Evolutionary conservation across 2,888 invertebrate species (phyloP), one percentile per base, ranked within the genome.

Genomic region (Nebria brevicollis): DNA sequence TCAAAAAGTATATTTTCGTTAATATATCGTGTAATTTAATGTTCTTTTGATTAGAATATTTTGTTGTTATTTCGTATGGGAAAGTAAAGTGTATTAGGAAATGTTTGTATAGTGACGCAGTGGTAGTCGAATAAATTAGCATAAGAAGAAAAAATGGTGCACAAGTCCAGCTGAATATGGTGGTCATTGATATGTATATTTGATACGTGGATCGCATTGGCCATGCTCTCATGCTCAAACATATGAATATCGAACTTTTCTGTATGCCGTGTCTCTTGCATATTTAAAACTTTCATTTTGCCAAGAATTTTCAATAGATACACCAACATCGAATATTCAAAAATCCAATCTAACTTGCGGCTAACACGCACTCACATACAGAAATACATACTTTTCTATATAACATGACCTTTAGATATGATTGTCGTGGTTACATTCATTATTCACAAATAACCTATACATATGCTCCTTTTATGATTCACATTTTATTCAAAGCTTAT

Each of bases 341-440:
- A 86, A 86, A 87, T 86, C 86, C 86, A 86, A 86, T 82, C 84
- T 86, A 86, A 87, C 86, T 87, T 76, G 81, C 25, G 70, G 70
- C 34, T 11, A 26, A 25, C 70, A 66, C 66, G 66, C 66, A 66
- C 25, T 15, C 15, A 66, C 66, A 8, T 25, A 8, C 2, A 8
- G 8, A 8, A 66, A 25, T 34, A 5, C 68, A 13, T 34, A 20
- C 70, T 11, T 20, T 70, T 3, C 1, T 70, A 25, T 70, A 34
- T 70, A 25, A 15, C 3, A 11, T 70, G 34, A 20, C 70, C 34
- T 25, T 70, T 70, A 34, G 11, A 34, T 26, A 13, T 20, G 26
- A 11, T 26, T 70, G 26, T 20, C 15, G 70, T 26, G 34, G 34
- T 26, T 25, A 26, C 70, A 20, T 70, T 70, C 70, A 70, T 70